Conservation (phyloP, 2,113 vertebrate genomes). For the Nibea albiflora region DNA sequence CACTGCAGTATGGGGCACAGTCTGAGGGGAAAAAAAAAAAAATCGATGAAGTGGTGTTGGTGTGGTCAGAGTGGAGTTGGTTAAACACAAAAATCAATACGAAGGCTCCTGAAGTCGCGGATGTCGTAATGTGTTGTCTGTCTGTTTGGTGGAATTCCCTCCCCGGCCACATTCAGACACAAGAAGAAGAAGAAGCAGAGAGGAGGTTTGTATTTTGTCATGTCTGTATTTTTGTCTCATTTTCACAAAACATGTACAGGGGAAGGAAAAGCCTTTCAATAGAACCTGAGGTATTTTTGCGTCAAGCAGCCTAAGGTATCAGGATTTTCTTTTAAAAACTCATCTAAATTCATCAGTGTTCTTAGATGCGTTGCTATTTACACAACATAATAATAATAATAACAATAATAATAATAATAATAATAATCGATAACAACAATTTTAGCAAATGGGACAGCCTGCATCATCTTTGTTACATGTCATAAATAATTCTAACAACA, state of each 20-base stretch:
- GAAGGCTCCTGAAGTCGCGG: conserved; percentile 5
- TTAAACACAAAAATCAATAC: conserved; percentile 73
- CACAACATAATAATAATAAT: conserved; percentile 80
- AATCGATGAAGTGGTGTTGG: conserved; percentile 63
- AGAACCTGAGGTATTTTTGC: conserved; percentile 90
- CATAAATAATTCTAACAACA: conserved; percentile 85
- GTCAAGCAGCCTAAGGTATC: conserved; percentile 89
- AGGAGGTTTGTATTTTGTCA: conserved; percentile 81
- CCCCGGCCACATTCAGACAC: not conserved
- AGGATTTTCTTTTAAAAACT: conserved; percentile 86
- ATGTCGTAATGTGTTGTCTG: conserved; percentile 44
- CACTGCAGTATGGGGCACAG: conserved; percentile 22
- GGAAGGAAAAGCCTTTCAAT: conserved; percentile 88
- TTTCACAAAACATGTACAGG: conserved; percentile 89
- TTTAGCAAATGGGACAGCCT: conserved; percentile 86
- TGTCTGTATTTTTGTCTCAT: conserved; percentile 88
- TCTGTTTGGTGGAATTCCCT: conserved; percentile 50
- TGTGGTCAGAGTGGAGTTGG: conserved; percentile 60
- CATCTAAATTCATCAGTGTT: conserved; percentile 83
- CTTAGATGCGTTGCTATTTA: conserved; percentile 86
- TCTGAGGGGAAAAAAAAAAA: conserved; percentile 5
- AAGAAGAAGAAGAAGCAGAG: conserved; percentile 60
- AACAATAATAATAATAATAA: conserved; percentile 83
- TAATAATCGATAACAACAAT: conserved; percentile 77
- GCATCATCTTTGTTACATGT: conserved; percentile 85